These are phyloP conservation scores for Pocillopora damicornis DNA, from an alignment of 64 coral and sea anemone genomes.

Conservation along the genomic window DNA sequence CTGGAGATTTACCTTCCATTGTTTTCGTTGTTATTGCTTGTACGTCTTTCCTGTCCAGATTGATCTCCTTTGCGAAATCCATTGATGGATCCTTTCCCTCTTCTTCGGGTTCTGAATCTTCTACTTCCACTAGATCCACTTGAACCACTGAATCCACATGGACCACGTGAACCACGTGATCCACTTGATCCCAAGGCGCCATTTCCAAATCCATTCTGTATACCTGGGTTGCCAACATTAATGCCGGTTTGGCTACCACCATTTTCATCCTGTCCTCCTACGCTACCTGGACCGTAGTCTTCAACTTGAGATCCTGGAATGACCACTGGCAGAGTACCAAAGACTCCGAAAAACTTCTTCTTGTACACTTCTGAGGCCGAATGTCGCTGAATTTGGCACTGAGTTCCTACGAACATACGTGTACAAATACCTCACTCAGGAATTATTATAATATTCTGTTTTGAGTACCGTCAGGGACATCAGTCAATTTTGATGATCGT, in stretches of 20 bases:
- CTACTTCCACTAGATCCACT: too few relatives aligned
- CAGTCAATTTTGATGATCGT: too few relatives aligned
- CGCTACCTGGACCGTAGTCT: background rate
- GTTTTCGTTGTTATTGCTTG: too few relatives aligned
- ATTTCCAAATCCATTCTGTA: background rate
- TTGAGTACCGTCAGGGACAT: too few relatives aligned
- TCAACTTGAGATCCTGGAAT: background rate
- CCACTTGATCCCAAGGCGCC: too few relatives aligned
- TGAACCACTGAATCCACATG: too few relatives aligned
- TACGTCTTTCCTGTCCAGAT: background rate
- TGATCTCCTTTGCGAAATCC: background rate
- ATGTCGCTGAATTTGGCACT: slow-evolving; percentile 19
- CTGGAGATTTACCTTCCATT: too few relatives aligned
- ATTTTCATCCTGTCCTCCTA: background rate
- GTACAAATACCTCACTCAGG: background rate
- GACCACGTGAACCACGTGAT: too few relatives aligned
- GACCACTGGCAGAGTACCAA: background rate
- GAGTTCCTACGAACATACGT: background rate
- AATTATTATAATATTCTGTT: background rate
- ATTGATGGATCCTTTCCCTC: background rate
- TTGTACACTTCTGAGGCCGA: background rate
- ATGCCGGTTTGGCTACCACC: background rate
- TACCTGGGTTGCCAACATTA: background rate
- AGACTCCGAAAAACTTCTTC: background rate
- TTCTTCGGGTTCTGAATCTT: too few relatives aligned